Percentiles rank a stretch among this genome's conserved stretches.
These are phyloP conservation scores for Drosophila meridionalis DNA, from an alignment of 2,888 invertebrate genomes.

Conservation along the genomic window DNA sequence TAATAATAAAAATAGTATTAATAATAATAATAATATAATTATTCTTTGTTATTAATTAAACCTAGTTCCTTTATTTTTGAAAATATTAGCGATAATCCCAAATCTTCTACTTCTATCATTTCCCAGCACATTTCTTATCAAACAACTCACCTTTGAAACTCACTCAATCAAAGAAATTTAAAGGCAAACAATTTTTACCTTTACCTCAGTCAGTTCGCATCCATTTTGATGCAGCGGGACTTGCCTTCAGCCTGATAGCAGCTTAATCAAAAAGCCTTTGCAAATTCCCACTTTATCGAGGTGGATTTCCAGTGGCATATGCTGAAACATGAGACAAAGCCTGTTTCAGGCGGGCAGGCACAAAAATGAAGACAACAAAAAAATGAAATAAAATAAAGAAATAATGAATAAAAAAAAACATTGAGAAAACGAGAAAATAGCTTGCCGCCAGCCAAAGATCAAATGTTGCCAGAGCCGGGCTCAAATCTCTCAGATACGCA, in stretches of 20 bases:
- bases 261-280: conserved; percentile 32
- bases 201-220: conserved; percentile 13
- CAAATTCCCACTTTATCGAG: conserved; percentile 44
- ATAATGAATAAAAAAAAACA: conserved; percentile 12
- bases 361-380: conserved; percentile 1
- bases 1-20: no score
- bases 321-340: conserved; percentile 64
- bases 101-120: not conserved
- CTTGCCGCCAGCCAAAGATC: conserved; percentile 75
- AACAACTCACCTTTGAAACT: not conserved
- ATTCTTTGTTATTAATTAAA: no score
- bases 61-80: no score
- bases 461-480: conserved; percentile 64
- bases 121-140: conserved; percentile 4
- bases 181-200: not conserved
- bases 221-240: conserved; percentile 11
- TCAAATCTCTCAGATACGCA: conserved; percentile 70
- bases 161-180: not conserved
- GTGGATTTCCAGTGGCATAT: conserved; percentile 59
- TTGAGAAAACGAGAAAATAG: conserved; percentile 51
- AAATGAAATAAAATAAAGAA: conserved; percentile 15
- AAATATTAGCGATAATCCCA: no score
- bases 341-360: conserved; percentile 29
- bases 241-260: conserved; percentile 13
- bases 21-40: no score